A percentile compares a stretch with the other conserved stretches of the same genome.
These are phyloP conservation scores for Porites divaricata DNA, from an alignment of 92 coral and sea anemone species.

Conservation along the genomic window DNA sequence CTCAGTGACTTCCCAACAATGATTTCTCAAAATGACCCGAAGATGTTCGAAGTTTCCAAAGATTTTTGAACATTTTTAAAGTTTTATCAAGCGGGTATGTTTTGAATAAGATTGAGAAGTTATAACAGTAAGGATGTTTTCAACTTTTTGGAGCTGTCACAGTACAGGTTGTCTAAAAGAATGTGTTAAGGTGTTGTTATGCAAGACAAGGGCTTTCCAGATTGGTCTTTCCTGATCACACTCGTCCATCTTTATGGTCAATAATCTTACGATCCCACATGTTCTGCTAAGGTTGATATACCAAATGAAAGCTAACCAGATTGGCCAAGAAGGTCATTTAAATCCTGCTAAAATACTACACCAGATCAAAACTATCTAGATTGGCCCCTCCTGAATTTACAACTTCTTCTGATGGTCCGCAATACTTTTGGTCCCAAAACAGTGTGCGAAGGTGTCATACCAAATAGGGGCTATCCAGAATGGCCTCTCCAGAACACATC, in stretches of 20 bases:
- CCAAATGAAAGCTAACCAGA: neutral
- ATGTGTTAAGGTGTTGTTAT: constrained; percentile 8
- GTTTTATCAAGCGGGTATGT: too few relatives aligned
- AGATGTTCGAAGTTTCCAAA: too few relatives aligned
- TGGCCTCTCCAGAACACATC: constrained; percentile 93
- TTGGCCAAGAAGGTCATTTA: neutral
- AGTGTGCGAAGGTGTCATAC: constrained; percentile 30
- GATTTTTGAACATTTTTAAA: too few relatives aligned
- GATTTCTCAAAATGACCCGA: too few relatives aligned
- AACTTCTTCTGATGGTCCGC: constrained; percentile 4
- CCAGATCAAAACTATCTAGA: constrained; percentile 78
- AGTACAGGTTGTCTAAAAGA: neutral
- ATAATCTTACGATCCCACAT: constrained; percentile 71
- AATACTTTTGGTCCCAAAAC: too few relatives aligned
- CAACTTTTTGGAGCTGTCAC: too few relatives aligned
- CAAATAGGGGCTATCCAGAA: constrained; percentile 87
- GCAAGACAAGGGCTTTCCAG: constrained; percentile 87
- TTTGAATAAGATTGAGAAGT: too few relatives aligned
- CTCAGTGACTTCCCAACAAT: too few relatives aligned
- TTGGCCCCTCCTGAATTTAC: neutral
- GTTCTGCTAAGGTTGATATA: too few relatives aligned
- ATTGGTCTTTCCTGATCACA: constrained; percentile 92
- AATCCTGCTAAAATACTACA: constrained; percentile 25
- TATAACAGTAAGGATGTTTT: too few relatives aligned
- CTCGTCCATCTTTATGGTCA: constrained; percentile 94